Evolutionary conservation across 2,888 invertebrate species (phyloP).

Genomic region (Rhogogaster chlorosoma): DNA sequence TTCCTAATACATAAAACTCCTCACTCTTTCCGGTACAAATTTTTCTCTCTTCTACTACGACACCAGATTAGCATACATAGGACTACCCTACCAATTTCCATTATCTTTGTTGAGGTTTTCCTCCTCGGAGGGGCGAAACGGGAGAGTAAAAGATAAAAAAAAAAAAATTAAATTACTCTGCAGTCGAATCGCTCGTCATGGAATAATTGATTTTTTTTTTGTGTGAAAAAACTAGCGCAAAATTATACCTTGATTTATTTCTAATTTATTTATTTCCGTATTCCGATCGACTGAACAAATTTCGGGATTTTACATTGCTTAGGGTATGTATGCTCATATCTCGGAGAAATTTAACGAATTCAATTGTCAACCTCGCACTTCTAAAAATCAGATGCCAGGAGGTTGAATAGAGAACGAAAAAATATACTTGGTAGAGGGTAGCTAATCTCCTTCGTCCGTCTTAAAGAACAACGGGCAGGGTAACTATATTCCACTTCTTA

Average conservation of each 20-base stretch:
- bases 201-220: neutral
- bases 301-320: neutral
- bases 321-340: no score
- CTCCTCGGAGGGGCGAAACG: neutral
- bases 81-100: constrained; percentile 34
- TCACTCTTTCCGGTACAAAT: neutral
- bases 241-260: neutral
- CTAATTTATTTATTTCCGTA: neutral
- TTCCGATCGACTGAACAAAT: neutral
- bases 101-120: constrained; percentile 21
- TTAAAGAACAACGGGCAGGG: constrained; percentile 26
- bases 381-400: neutral
- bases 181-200: neutral
- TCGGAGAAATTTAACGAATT: neutral
- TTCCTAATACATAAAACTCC: neutral
- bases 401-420: neutral
- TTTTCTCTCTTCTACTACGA: constrained; percentile 30
- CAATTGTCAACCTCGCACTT: neutral
- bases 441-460: constrained; percentile 9
- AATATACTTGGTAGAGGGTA: neutral
- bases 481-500: constrained; percentile 18
- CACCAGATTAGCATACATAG: constrained; percentile 35
- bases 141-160: neutral
- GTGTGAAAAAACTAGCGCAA: neutral
- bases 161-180: neutral